phyloP scores from a whole-genome alignment of 2,797 vertebrate species.

The Sus cebifrons region DNA sequence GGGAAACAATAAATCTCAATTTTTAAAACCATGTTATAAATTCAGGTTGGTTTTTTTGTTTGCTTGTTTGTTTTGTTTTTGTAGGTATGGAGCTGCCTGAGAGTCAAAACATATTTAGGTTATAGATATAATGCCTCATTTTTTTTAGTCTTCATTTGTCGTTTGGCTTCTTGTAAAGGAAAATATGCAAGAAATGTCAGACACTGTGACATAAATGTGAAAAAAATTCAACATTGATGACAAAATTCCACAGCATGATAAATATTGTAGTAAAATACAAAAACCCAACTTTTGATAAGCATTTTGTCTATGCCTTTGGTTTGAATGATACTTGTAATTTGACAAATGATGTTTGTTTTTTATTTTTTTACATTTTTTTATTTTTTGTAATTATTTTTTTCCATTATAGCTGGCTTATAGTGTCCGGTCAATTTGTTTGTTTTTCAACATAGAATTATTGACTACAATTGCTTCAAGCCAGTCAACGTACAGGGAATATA shows the following conservation, averaged over 20 bases:
- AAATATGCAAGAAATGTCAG: background rate
- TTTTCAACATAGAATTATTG: conserved; percentile 47
- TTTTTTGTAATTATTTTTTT: too few species aligned
- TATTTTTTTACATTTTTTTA: too few species aligned
- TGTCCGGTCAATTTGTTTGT: background rate
- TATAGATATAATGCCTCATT: background rate
- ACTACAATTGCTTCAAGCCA: background rate
- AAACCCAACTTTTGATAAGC: background rate
- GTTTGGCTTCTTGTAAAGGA: background rate
- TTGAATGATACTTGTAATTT: conserved; percentile 38
- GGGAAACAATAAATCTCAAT: conserved; percentile 27
- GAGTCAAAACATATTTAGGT: background rate
- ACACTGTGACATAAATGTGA: background rate
- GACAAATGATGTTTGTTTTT: background rate
- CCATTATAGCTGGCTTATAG: too few species aligned
- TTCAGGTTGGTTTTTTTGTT: background rate
- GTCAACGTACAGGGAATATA: background rate
- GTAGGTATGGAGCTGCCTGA: background rate
- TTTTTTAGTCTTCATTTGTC: conserved; percentile 1
- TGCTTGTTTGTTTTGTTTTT: background rate
- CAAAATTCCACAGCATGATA: background rate
- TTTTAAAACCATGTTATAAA: conserved; percentile 4
- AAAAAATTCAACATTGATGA: background rate
- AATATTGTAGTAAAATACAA: background rate
- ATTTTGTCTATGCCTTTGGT: background rate